Percentiles rank a stretch among this genome's conserved stretches.
phyloP scores from a whole-genome alignment of 2,797 vertebrate genomes.

The Bucorvus abyssinicus region DNA sequence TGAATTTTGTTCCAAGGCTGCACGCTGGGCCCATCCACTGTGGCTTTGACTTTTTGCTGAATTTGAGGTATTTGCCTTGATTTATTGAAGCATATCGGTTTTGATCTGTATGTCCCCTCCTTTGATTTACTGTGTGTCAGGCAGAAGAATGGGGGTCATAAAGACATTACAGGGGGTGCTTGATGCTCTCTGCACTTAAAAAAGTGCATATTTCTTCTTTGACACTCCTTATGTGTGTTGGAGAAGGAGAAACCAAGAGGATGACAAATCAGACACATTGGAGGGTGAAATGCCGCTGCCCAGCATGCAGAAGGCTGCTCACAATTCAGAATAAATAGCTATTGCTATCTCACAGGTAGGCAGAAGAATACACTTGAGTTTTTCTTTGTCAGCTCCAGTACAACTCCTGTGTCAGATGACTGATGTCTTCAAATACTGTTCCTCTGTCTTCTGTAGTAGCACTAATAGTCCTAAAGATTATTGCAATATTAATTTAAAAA shows the following conservation, averaged over 20 bases:
- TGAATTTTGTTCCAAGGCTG: not conserved
- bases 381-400: not conserved
- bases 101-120: not conserved
- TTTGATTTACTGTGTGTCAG: not conserved
- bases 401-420: not conserved
- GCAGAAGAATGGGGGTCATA: not conserved
- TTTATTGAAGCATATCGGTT: not conserved
- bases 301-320: not conserved
- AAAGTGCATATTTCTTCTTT: not conserved
- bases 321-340: not conserved
- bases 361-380: not conserved
- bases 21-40: not conserved
- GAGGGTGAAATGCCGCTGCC: not conserved
- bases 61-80: not conserved
- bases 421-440: not conserved
- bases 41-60: not conserved
- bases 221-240: fast-evolving
- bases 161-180: not conserved
- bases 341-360: not conserved
- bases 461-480: not conserved
- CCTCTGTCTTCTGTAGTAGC: not conserved
- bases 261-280: not conserved
- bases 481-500: not conserved
- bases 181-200: not conserved
- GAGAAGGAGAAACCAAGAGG: not conserved